Percentiles rank a stretch among this genome's conserved stretches.
These are phyloP conservation scores for Pammene fasciana DNA, from an alignment of 2,888 invertebrate genomes.

Conservation along the genomic window DNA sequence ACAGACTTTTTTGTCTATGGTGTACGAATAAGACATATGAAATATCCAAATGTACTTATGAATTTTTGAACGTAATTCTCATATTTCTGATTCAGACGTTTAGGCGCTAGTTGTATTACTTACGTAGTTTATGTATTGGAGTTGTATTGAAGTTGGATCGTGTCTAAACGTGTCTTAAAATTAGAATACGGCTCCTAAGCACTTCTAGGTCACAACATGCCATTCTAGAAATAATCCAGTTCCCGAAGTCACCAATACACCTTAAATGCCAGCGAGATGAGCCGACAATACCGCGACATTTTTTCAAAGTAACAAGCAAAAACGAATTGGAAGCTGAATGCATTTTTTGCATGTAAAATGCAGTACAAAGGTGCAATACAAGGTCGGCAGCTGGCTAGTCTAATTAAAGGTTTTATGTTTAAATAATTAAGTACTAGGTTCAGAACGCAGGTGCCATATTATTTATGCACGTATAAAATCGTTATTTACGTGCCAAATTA, in stretches of 20 bases:
- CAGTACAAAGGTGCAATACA: slow-evolving; percentile 77
- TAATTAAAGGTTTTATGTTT: slow-evolving; percentile 82
- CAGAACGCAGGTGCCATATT: slow-evolving; percentile 68
- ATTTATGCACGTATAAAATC: slow-evolving; percentile 77
- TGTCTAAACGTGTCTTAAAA: no score
- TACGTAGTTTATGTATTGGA: no score
- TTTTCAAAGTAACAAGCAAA: slow-evolving; percentile 44
- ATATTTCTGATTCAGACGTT: no score
- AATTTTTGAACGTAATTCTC: no score
- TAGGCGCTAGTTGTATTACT: no score
- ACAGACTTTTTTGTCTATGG: no score
- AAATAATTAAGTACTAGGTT: slow-evolving; percentile 77
- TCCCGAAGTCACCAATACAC: neutral
- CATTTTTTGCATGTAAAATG: slow-evolving; percentile 77
- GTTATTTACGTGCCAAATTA: slow-evolving; percentile 79
- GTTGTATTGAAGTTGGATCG: no score
- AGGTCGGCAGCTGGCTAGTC: slow-evolving; percentile 75
- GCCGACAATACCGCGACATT: slow-evolving; percentile 30
- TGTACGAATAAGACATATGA: no score
- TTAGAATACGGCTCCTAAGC: no score
- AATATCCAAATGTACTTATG: no score
- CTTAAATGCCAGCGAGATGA: slow-evolving; percentile 61
- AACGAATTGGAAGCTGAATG: slow-evolving; percentile 58
- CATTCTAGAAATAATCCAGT: no score
- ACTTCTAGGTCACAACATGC: no score